phyloP scores from a whole-genome alignment of 2,797 vertebrate species.

The Todus mexicanus region DNA sequence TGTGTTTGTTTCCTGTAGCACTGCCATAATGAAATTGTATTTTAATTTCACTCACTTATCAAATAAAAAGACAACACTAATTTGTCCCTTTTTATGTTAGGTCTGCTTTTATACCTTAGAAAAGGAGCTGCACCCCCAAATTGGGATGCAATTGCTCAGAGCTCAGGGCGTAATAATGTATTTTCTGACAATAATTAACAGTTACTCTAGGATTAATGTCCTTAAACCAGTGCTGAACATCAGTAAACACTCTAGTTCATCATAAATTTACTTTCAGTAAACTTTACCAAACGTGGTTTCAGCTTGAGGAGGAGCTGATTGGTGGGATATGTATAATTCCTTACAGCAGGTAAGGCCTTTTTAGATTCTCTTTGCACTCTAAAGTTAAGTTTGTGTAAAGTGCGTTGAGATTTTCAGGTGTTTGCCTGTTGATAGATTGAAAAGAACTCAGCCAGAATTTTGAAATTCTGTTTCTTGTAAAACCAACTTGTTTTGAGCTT shows the following conservation, averaged over 20 bases:
- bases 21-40: conserved; percentile 43
- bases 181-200: conserved; percentile 42
- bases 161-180: not conserved
- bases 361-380: not conserved
- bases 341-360: not conserved
- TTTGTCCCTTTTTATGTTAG: conserved; percentile 12
- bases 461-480: not conserved
- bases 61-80: conserved; percentile 30
- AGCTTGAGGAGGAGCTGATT: not conserved
- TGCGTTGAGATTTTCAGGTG: not conserved
- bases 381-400: not conserved
- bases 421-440: not conserved
- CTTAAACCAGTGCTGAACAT: conserved; percentile 5
- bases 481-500: not conserved
- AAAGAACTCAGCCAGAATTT: not conserved
- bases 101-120: conserved; percentile 32
- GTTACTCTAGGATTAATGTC: conserved; percentile 23
- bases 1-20: conserved; percentile 36
- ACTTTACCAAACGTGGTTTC: not conserved
- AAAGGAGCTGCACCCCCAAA: conserved; percentile 1
- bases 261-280: not conserved
- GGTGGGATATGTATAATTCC: not conserved
- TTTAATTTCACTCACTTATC: conserved; percentile 57
- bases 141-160: not conserved
- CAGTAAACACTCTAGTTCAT: not conserved